These are phyloP conservation scores for Epistrophella euchroma DNA, from an alignment of 2,888 invertebrate genomes.

Conservation along the genomic window DNA sequence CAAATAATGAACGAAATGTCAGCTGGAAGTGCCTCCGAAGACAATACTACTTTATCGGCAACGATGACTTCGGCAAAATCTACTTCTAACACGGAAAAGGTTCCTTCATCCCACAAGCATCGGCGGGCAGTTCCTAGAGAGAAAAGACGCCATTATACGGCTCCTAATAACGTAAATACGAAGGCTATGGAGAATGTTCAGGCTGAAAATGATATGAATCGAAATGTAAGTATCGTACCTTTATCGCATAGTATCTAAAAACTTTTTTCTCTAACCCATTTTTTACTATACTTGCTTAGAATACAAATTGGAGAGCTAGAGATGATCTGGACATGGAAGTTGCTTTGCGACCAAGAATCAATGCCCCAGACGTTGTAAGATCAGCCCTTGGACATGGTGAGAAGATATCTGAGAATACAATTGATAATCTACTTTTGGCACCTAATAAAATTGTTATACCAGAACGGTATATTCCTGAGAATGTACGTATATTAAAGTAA, in stretches of 20 bases:
- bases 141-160: constrained; percentile 94
- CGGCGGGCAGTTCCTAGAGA: constrained; percentile 91
- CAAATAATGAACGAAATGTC: constrained; percentile 93
- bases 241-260: too few relatives aligned
- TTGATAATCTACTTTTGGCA: constrained; percentile 93
- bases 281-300: constrained; percentile 77
- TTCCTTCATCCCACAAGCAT: constrained; percentile 86
- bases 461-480: constrained; percentile 95
- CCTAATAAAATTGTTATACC: constrained; percentile 96
- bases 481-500: constrained; percentile 84
- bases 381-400: constrained; percentile 88
- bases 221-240: constrained; percentile 83
- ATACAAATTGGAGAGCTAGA: constrained; percentile 87
- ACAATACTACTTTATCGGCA: constrained; percentile 76
- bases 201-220: constrained; percentile 84
- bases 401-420: constrained; percentile 88
- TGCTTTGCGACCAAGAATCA: constrained; percentile 89
- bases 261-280: neutral
- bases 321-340: constrained; percentile 95
- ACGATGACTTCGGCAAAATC: constrained; percentile 68
- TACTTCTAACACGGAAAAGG: constrained; percentile 83
- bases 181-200: constrained; percentile 87
- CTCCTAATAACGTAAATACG: constrained; percentile 89
- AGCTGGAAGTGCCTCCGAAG: constrained; percentile 84
- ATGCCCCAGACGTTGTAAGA: constrained; percentile 94